Evolutionary conservation across 2,113 vertebrate species (phyloP).

Genomic region (Taurulus bubalis): DNA sequence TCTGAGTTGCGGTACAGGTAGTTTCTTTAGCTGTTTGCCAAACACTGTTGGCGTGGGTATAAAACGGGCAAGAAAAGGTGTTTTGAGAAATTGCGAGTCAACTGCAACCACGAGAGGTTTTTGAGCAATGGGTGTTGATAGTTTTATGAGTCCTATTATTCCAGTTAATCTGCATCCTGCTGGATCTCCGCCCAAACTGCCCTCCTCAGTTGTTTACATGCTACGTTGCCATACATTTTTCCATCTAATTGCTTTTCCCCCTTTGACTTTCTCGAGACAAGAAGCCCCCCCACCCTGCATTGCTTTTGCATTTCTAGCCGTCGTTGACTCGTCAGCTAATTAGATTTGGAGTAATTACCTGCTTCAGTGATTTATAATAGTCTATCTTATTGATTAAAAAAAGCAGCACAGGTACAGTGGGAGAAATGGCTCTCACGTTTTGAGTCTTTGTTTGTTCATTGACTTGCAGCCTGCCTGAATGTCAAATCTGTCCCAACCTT

Average conservation of each 20-base stretch:
- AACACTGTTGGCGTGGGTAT: too few relatives aligned
- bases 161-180: constrained; percentile 69
- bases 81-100: neutral
- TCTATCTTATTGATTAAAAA: constrained; percentile 56
- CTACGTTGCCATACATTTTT: constrained; percentile 62
- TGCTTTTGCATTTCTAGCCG: constrained; percentile 64
- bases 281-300: neutral
- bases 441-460: constrained; percentile 15
- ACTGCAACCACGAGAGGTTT: neutral
- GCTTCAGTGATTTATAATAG: constrained; percentile 73
- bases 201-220: constrained; percentile 64
- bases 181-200: constrained; percentile 33
- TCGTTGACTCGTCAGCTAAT: constrained; percentile 81
- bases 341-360: constrained; percentile 81
- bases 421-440: constrained; percentile 1
- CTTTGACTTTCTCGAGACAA: constrained; percentile 12
- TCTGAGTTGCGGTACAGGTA: neutral
- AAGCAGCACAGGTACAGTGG: constrained; percentile 27
- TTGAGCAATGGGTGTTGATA: neutral
- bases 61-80: neutral
- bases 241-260: constrained; percentile 65
- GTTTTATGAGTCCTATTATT: constrained; percentile 55
- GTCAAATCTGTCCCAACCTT: neutral
- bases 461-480: neutral
- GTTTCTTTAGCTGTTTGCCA: neutral